Conservation (phyloP, 2,113 vertebrate genomes). For the Lycocorax pyrrhopterus region DNA sequence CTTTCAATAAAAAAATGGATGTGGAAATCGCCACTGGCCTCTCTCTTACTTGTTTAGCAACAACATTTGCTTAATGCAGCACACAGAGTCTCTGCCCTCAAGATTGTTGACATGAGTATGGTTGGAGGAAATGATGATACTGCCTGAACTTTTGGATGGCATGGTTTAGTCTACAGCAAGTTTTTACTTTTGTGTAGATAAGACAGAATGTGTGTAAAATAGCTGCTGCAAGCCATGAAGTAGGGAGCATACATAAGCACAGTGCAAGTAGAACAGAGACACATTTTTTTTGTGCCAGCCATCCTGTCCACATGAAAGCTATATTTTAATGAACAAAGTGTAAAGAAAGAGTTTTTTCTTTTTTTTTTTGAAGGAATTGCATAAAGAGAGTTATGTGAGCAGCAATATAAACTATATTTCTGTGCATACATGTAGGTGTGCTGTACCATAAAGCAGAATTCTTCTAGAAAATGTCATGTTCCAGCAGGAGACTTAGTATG, state of each 20-base stretch:
- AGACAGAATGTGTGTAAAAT: not conserved
- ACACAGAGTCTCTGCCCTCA: not conserved
- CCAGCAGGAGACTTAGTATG: not conserved
- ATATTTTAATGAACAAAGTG: not conserved
- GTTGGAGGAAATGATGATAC: not conserved
- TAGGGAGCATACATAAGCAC: not conserved
- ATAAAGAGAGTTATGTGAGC: not conserved
- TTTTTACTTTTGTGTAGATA: not conserved
- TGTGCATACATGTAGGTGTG: not conserved
- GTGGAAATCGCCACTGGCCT: not conserved
- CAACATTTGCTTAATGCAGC: not conserved
- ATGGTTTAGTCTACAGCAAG: not conserved
- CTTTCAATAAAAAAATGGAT: not conserved
- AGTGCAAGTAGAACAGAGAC: not conserved
- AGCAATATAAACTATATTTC: not conserved
- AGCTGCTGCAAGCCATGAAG: not conserved
- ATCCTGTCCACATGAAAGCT: not conserved
- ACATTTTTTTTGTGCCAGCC: not conserved
- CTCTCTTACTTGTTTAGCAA: not conserved
- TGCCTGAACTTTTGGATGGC: not conserved
- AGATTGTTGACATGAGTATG: not conserved
- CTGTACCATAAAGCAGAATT: not conserved
- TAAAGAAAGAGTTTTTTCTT: not conserved
- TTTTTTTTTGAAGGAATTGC: not conserved
- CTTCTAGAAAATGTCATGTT: not conserved